These are phyloP conservation scores for Oryzias curvinotus DNA, from an alignment of 2,113 vertebrate species.

Conservation along the genomic window DNA sequence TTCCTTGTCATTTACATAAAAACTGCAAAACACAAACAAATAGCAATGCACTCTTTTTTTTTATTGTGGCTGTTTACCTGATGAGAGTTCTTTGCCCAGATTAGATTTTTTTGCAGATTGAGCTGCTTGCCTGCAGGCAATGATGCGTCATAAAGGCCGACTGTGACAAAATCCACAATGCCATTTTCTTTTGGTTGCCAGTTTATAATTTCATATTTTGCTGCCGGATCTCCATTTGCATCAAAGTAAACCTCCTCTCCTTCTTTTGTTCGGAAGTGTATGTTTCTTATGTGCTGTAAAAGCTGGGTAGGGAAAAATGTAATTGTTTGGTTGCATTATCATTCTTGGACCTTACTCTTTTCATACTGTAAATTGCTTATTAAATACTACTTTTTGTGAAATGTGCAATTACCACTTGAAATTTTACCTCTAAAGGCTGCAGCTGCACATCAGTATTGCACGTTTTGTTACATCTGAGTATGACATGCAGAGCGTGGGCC, in stretches of 20 bases:
- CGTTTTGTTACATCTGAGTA: slow-evolving; percentile 57
- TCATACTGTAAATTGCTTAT: background rate
- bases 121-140: slow-evolving; percentile 52
- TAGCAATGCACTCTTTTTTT: background rate
- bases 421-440: slow-evolving; percentile 57
- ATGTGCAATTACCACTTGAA: background rate
- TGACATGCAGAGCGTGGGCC: slow-evolving; percentile 66
- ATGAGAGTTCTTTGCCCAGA: slow-evolving; percentile 60
- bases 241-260: slow-evolving; percentile 71
- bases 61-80: slow-evolving; percentile 39
- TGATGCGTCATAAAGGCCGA: slow-evolving; percentile 70
- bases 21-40: too few relatives aligned
- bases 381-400: background rate
- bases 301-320: slow-evolving; percentile 38
- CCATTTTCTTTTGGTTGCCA: slow-evolving; percentile 61
- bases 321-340: too few relatives aligned
- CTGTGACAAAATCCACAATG: slow-evolving; percentile 62
- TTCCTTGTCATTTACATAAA: too few relatives aligned
- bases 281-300: slow-evolving; percentile 56
- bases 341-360: too few relatives aligned
- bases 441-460: slow-evolving; percentile 47
- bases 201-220: slow-evolving; percentile 75
- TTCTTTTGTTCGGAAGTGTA: slow-evolving; percentile 70
- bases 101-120: slow-evolving; percentile 52
- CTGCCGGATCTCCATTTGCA: slow-evolving; percentile 66